These are phyloP conservation scores for Nemoura dubitans DNA, from an alignment of 2,888 invertebrate species.

Conservation along the genomic window DNA sequence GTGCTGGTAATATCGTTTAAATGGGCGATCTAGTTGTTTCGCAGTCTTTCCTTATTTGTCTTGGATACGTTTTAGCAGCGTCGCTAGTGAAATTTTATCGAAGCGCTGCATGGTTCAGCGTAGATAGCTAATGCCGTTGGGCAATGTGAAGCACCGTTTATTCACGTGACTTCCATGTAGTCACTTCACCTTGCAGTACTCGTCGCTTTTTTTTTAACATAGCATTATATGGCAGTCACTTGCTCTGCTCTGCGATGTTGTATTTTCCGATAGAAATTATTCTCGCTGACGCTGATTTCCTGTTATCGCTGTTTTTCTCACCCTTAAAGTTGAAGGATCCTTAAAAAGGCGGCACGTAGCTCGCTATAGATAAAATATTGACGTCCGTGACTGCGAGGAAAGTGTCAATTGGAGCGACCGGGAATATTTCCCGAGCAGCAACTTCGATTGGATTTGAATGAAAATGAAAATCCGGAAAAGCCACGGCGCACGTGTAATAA, in stretches of 20 bases:
- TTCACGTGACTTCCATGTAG: too few species aligned
- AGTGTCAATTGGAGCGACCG: neutral
- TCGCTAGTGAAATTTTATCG: neutral
- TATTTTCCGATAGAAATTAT: neutral
- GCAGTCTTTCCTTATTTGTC: neutral
- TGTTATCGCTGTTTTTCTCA: neutral
- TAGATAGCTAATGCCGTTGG: neutral
- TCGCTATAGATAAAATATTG: neutral
- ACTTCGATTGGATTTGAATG: neutral
- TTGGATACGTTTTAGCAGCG: neutral
- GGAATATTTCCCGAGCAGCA: neutral
- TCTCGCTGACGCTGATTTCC: neutral
- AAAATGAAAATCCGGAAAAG: neutral
- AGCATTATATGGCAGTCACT: neutral
- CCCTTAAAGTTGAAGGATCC: conserved; percentile 7
- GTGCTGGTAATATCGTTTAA: neutral
- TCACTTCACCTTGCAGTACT: neutral
- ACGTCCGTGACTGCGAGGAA: neutral
- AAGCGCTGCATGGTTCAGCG: neutral
- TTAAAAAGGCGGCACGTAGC: neutral
- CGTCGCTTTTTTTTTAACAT: too few species aligned
- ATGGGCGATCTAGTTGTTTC: neutral
- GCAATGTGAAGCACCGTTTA: too few species aligned
- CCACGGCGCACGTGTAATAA: neutral
- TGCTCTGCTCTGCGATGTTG: neutral